Base-by-base conservation (phyloP, 2,888 invertebrate species). In the Limnephilus marmoratus region DNA sequence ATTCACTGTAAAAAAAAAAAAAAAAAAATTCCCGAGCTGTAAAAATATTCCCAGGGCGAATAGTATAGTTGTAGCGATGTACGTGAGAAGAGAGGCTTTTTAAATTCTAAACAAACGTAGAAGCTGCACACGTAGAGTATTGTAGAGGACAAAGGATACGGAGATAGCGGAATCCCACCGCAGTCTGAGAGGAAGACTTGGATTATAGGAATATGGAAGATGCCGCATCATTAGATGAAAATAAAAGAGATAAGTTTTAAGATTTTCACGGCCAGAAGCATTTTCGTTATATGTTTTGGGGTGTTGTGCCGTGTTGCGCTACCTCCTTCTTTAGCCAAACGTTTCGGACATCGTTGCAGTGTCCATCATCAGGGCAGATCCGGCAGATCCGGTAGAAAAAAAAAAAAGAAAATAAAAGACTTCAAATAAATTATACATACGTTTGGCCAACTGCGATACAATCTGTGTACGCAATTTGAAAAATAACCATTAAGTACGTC, bases 21-120 rank as follows among this genome's bases (percentile, higher is more conserved):
- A n/a, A n/a, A n/a, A n/a, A n/a, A n/a, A n/a, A 37, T 89, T 29
- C n/a, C 31, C 18, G 37, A 3, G 88, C 7, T n/a, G 49, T 31
- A 86, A 86, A 86, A 86, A 86, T 37, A 88, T 68, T 88, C 88
- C 53, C 88, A 45, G 34, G 29, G 34, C 80, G 68, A 37, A 80
- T 31, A 68, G 24, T 24, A 24, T 68, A n/a, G 68, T 24, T 24
- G 24, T 24, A 68, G 9, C 24, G n/a, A 68, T 68, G 68, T 68
- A 80, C 13, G 15, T 5, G 87, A 31, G n/a, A 49, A 88, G 31
- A 80, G 41, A 37, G 88, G 45, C 45, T 81, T 89, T 89, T 89
- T 24, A 89, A 89, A 89, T 41, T 89, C 88, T 87, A 87, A 87
- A 49, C 87, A 45, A 87, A 87, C 87, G 18, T 41, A 49, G 24